Conservation (phyloP, 92 coral and sea anemone species). For the Phenganax marumi region DNA sequence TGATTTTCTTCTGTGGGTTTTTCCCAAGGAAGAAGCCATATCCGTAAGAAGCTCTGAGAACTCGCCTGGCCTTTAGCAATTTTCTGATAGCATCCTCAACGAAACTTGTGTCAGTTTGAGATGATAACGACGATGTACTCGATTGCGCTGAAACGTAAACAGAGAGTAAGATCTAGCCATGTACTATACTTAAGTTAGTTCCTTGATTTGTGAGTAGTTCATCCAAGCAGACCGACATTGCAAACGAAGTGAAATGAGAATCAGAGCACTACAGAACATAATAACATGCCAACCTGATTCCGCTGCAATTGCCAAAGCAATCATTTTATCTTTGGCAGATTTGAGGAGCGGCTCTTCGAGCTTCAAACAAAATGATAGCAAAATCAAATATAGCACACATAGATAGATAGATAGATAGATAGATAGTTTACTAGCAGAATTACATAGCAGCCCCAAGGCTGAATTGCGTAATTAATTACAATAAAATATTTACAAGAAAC, state of each 20-base stretch:
- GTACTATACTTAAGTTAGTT: not conserved
- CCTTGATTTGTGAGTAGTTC: too few species aligned
- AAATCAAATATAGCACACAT: not conserved
- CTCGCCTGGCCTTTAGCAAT: constrained; percentile 74
- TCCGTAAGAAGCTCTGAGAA: constrained; percentile 85
- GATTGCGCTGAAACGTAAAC: constrained; percentile 16
- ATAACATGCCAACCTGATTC: constrained; percentile 72
- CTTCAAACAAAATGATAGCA: constrained; percentile 41
- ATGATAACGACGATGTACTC: constrained; percentile 48
- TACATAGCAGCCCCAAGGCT: too few species aligned
- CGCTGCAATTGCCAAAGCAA: constrained; percentile 85
- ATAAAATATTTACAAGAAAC: too few species aligned
- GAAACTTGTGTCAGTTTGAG: constrained; percentile 76
- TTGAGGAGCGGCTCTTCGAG: constrained; percentile 89
- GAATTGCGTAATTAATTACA: too few species aligned
- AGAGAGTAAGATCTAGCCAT: not conserved
- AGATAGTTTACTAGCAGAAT: too few species aligned
- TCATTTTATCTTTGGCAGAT: constrained; percentile 96
- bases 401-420: too few species aligned
- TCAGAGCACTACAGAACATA: not conserved
- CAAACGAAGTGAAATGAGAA: not conserved
- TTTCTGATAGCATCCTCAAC: constrained; percentile 90
- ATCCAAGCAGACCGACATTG: not conserved
- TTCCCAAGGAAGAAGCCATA: constrained; percentile 83
- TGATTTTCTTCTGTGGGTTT: constrained; percentile 83